Evolutionary conservation across 2,113 vertebrate genomes (phyloP), one percentile per base, ranked within the genome.

Genomic region (Psettodes erumei): DNA sequence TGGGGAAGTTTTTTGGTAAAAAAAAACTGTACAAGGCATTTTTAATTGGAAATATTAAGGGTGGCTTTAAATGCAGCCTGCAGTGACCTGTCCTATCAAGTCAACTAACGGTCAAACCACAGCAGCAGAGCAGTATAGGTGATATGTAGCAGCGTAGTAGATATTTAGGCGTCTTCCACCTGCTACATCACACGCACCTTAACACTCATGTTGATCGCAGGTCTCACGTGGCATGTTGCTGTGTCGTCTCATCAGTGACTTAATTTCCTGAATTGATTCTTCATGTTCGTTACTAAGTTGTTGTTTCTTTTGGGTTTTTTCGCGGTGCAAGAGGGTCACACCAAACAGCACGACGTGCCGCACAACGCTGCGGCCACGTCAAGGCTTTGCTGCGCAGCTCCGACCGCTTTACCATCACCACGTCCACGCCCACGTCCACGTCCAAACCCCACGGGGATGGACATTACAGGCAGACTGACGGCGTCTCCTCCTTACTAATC

Each of bases 251-350:
- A 45, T 45, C 53, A 71, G 15, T 71, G 3, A 82, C 27, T 42
- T 25, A n/a, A 21, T 40, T 67, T 86, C 81, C 85, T 91, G 81
- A 86, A 86, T 75, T 25, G n/a, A 40, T 38, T 43, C 40, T 42
- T 55, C 5, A 28, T 58, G 21, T 32, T 71, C 38, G 68, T 89
- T 89, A 89, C 87, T 89, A 89, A 88, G 86, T 60, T 81, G 68
- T 27, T 64, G 55, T 81, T 67, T 61, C 38, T 62, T 37, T n/a
- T n/a, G n/a, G n/a, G 15, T 51, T 48, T 23, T 86, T 81, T 28
- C n/a, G 54, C 51, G 78, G 84, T 85, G 82, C 84, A 82, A 67
- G 37, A 78, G 43, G 48, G 68, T 79, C 77, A 77, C 51, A 68
- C 23, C 15, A 78, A 82, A 79, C 82, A 75, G 75, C 62, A 63